Base-by-base conservation (phyloP, 1,140 invertebrate species). In the Drosophila albomicans region DNA sequence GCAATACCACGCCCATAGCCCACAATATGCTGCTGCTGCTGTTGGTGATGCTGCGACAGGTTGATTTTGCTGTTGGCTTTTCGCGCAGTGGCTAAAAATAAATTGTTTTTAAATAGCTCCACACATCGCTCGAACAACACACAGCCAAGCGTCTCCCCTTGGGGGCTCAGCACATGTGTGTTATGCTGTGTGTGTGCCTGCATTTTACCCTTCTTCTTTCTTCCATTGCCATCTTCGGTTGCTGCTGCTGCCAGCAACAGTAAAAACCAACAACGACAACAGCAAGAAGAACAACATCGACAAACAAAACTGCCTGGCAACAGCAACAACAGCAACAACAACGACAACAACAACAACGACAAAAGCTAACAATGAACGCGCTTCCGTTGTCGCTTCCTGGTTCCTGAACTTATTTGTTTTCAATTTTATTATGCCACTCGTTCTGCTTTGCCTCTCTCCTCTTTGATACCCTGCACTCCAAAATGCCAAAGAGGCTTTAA, bases 71-170 rank as follows among this genome's bases (percentile, higher is more conserved):
- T 54, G 30, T 65, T 79, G 81, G 81, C 77, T 58, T 66, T 66
- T 35, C 54, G 82, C 75, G 82, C 75, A 78, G 65, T 84, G 86
- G 79, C 79, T 87, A 82, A 87, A 86, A 87, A 87, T 87, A 87
- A 87, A 87, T 87, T 87, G 82, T 87, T 87, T 87, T 87, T 82
- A 87, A 87, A 87, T 87, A 87, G 82, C 82, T 87, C 62, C 66
- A 66, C 82, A 75, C 82, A 74, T 71, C 68, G 72, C 76, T 87
- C 68, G 63, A 71, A 45, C 46, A 46, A 35, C 45, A 30, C 45
- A 41, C 58, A 32, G 25, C 20, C 20, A 25, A 25, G 20, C 20
- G 20, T 51, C 35, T 66, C 43, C 46, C 48, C 51, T 64, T 45
- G 25, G 54, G 30, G 52, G 45, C 52, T 16, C 52, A 25, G 51